Base-by-base conservation (phyloP, 2,797 vertebrate species). In the Ctenochaetus hawaiiensis region DNA sequence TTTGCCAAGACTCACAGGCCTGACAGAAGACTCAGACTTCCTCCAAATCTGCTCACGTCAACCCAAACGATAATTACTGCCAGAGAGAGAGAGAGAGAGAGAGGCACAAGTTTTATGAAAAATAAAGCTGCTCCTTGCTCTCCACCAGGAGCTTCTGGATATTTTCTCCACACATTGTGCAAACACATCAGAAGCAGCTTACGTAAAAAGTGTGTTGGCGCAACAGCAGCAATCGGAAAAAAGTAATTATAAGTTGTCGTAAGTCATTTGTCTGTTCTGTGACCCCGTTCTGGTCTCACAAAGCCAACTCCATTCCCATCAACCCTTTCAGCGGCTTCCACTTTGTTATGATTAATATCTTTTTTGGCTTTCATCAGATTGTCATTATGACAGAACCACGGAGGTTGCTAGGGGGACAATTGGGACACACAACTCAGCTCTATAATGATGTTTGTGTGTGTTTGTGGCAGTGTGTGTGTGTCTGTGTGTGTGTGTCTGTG, bases 361-460 rank as follows among this genome's bases (percentile, higher is more conserved):
- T 69, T 67, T n/a, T 49, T 77, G 74, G 75, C 64, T 92, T 90
- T 92, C 85, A 84, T 91, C 84, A 88, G 82, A 79, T 68, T 82
- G 78, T 78, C 66, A 86, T 88, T 87, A 77, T 72, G 60, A 73
- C 23, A 14, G 23, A 68, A 62, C 57, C 18, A 13, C 14, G 57
- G 68, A 44, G 23, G 84, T 81, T 88, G 75, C 84, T 79, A 52
- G 48, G 76, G 76, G 65, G 67, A 80, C 75, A 62, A 53, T 72
- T 49, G 66, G 47, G 66, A 81, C 63, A 59, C 62, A 68, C 75
- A 77, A 44, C 48, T 12, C 39, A 8, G 26, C 20, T 67, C 54
- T 7, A 56, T 8, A 56, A 51, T 41, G 54, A 9, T 77, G 23
- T 63, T 18, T 69, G 61, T 63, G 30, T 37, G 26, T 23, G 57